A percentile compares a stretch with the other conserved stretches of the same genome.
These are phyloP conservation scores for Phrynosoma blainvillii DNA, from an alignment of 2,113 vertebrate species.

Conservation along the genomic window DNA sequence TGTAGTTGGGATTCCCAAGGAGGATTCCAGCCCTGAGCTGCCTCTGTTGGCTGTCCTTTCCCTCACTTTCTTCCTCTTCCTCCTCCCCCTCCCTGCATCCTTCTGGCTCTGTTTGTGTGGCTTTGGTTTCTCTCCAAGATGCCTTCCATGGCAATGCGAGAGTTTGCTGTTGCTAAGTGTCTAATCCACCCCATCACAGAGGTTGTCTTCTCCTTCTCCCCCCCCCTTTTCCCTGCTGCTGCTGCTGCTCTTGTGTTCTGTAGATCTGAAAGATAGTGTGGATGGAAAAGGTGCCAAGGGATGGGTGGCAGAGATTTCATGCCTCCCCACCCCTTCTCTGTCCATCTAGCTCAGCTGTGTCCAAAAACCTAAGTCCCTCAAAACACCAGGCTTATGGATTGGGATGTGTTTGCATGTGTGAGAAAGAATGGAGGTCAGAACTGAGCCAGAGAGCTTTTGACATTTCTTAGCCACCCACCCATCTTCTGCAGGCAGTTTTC, in stretches of 20 bases:
- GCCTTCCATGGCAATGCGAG: background rate
- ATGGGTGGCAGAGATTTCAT: background rate
- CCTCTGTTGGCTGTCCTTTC: background rate
- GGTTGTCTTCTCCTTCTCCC: rapidly evolving
- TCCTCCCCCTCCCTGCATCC: too few species aligned
- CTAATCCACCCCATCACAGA: too few species aligned
- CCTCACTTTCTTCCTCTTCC: background rate
- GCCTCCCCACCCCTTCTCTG: background rate
- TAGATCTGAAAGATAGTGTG: background rate
- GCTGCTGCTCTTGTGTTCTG: background rate
- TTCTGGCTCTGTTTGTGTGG: background rate
- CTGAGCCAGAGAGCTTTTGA: too few species aligned
- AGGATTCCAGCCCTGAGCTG: too few species aligned
- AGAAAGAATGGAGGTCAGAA: background rate
- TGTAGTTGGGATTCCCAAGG: too few species aligned
- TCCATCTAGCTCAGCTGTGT: background rate
- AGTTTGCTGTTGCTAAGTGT: background rate
- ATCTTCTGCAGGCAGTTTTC: background rate
- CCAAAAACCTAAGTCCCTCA: too few species aligned
- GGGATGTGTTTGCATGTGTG: background rate
- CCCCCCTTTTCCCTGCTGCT: background rate
- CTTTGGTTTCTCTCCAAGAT: background rate
- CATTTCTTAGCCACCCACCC: rapidly evolving
- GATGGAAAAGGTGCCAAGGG: too few species aligned
- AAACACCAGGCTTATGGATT: too few species aligned